These are phyloP conservation scores for Pinctada fucata DNA, from an alignment of 2,888 invertebrate genomes.

Conservation along the genomic window DNA sequence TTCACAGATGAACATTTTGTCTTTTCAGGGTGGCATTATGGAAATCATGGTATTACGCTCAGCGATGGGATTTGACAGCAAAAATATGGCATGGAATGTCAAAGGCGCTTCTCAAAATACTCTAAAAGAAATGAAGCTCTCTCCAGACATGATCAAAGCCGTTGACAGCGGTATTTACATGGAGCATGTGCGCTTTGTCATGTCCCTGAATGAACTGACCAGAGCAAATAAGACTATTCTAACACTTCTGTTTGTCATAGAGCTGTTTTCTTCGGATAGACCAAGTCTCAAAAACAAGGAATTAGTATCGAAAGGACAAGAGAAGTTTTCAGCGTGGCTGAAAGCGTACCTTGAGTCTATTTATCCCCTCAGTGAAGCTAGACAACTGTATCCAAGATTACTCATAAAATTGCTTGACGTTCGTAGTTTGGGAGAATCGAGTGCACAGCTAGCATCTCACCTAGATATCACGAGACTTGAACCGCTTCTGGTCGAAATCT, in stretches of 20 bases:
- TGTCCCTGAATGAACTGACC: constrained; percentile 74
- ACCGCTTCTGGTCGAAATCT: constrained; percentile 70
- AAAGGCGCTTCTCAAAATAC: constrained; percentile 38
- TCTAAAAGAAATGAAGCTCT: constrained; percentile 51
- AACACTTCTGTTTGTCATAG: constrained; percentile 76
- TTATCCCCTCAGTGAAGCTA: constrained; percentile 87
- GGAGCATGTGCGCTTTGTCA: constrained; percentile 77
- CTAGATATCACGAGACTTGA: constrained; percentile 67
- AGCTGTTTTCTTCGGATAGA: constrained; percentile 77
- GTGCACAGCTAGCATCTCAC: constrained; percentile 62
- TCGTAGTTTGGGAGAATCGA: constrained; percentile 72
- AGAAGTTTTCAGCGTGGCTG: constrained; percentile 87
- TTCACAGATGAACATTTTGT: background rate
- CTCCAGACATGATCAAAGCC: constrained; percentile 58
- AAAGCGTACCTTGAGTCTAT: constrained; percentile 88
- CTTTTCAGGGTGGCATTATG: constrained; percentile 74
- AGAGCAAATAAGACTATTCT: constrained; percentile 76
- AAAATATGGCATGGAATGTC: constrained; percentile 60
- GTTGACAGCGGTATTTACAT: constrained; percentile 72
- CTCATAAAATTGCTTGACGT: constrained; percentile 77
- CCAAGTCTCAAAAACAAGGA: constrained; percentile 69
- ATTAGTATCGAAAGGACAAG: constrained; percentile 74
- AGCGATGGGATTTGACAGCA: constrained; percentile 76
- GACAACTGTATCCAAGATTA: constrained; percentile 78
- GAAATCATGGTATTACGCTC: constrained; percentile 78